Percentiles rank a stretch among this genome's conserved stretches.
Evolutionary conservation across 2,888 invertebrate genomes (phyloP).

Genomic region (Morpho deidamia): DNA sequence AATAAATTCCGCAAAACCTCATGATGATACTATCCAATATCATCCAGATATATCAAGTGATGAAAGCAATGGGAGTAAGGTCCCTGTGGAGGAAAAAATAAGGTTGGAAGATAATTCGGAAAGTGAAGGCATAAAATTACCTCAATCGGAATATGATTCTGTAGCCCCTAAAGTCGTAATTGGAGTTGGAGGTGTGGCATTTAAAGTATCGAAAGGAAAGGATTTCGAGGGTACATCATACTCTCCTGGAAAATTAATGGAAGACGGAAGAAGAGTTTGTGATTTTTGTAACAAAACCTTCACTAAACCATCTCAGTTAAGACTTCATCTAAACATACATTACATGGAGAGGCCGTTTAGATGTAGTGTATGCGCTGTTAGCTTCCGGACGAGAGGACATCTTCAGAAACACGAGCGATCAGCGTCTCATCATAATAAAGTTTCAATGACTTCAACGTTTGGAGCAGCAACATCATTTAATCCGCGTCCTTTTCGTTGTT

Average conservation of each 20-base stretch:
- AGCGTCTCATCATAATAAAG: slow-evolving; percentile 94
- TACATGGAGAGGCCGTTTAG: slow-evolving; percentile 95
- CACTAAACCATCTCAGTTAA: slow-evolving; percentile 92
- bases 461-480: slow-evolving; percentile 92
- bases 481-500: slow-evolving; percentile 97
- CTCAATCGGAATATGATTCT: slow-evolving; percentile 61
- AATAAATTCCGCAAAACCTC: slow-evolving; percentile 60
- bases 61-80: slow-evolving; percentile 41
- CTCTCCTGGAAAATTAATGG: slow-evolving; percentile 78
- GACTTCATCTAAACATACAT: slow-evolving; percentile 96
- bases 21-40: slow-evolving; percentile 50
- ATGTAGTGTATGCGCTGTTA: slow-evolving; percentile 94
- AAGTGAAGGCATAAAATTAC: slow-evolving; percentile 49
- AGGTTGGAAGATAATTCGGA: slow-evolving; percentile 49
- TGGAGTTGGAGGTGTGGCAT: slow-evolving; percentile 80
- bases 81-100: slow-evolving; percentile 47
- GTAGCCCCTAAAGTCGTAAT: slow-evolving; percentile 80
- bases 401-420: slow-evolving; percentile 96
- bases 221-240: slow-evolving; percentile 62
- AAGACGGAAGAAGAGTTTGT: slow-evolving; percentile 88
- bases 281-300: slow-evolving; percentile 95
- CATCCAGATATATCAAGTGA: slow-evolving; percentile 49
- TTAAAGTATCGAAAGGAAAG: slow-evolving; percentile 76
- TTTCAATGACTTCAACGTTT: slow-evolving; percentile 91
- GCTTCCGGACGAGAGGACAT: slow-evolving; percentile 93